phyloP scores from a whole-genome alignment of 2,888 invertebrate species.

The Apodemia mormo region DNA sequence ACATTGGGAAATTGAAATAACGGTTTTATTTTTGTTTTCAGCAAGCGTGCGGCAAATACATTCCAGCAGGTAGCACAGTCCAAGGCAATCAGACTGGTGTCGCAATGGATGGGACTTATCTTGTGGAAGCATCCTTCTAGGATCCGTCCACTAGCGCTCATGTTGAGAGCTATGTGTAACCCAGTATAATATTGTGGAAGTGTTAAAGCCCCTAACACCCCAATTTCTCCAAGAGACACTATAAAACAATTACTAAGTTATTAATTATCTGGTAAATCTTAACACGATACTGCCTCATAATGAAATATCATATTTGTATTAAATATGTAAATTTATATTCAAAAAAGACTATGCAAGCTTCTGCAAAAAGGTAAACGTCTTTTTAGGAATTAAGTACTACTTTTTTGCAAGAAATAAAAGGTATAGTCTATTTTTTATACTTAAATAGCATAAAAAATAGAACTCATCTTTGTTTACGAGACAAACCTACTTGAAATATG shows the following conservation, averaged over 20 bases:
- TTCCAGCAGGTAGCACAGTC: constrained; percentile 91
- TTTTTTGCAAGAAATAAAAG: too few species aligned
- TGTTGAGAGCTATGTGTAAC: constrained; percentile 67
- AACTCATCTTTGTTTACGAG: not conserved
- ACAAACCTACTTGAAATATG: too few species aligned
- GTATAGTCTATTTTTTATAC: not conserved
- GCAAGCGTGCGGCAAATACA: constrained; percentile 93
- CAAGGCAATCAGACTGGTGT: constrained; percentile 91
- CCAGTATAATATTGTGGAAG: constrained; percentile 19
- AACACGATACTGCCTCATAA: constrained; percentile 75
- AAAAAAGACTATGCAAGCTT: constrained; percentile 3
- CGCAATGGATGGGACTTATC: constrained; percentile 91
- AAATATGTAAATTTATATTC: constrained; percentile 44
- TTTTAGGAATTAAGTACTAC: too few species aligned
- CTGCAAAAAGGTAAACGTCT: not conserved
- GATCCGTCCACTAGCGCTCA: constrained; percentile 64
- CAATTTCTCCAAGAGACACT: constrained; percentile 37
- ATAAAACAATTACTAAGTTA: constrained; percentile 71
- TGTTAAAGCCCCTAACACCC: constrained; percentile 25
- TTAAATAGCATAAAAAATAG: not conserved
- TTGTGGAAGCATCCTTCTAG: constrained; percentile 93
- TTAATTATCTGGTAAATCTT: constrained; percentile 58
- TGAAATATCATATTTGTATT: constrained; percentile 61
- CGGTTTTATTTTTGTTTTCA: constrained; percentile 60
- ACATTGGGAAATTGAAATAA: not conserved